phyloP scores from a whole-genome alignment of 2,888 invertebrate species.

The Drosophila fungiperda region DNA sequence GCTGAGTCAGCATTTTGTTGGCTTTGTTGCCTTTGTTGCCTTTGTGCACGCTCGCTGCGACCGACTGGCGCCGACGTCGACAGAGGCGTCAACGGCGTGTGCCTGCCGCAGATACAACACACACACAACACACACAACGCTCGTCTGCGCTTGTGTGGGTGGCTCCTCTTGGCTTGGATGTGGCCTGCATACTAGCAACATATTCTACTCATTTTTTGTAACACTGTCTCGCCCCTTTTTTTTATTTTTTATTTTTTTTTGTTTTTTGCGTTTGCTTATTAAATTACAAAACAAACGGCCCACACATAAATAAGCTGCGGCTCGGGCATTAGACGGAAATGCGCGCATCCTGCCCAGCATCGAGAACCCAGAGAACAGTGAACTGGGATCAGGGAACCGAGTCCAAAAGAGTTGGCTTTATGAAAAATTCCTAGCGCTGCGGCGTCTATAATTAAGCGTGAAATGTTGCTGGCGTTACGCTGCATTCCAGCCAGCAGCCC shows the following conservation, averaged over 20 bases:
- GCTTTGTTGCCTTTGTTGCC: slow-evolving; percentile 59
- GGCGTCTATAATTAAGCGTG: slow-evolving; percentile 83
- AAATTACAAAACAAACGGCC: slow-evolving; percentile 77
- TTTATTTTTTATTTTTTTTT: background rate
- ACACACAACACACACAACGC: background rate
- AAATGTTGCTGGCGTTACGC: slow-evolving; percentile 80
- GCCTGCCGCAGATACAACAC: slow-evolving; percentile 46
- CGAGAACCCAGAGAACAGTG: background rate
- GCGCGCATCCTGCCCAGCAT: slow-evolving; percentile 52
- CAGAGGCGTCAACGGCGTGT: slow-evolving; percentile 74
- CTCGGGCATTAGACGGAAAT: slow-evolving; percentile 65
- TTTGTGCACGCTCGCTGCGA: slow-evolving; percentile 52
- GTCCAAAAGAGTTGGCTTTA: slow-evolving; percentile 29
- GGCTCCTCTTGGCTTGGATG: slow-evolving; percentile 37
- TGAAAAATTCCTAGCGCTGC: slow-evolving; percentile 75
- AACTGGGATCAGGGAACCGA: background rate
- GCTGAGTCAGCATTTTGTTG: slow-evolving; percentile 72
- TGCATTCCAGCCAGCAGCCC: slow-evolving; percentile 70
- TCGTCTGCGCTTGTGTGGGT: slow-evolving; percentile 52
- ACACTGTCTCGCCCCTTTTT: slow-evolving; percentile 61
- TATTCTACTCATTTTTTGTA: slow-evolving; percentile 36
- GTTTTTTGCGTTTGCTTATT: slow-evolving; percentile 63
- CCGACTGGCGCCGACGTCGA: slow-evolving; percentile 60
- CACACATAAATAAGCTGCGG: slow-evolving; percentile 73
- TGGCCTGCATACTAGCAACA: slow-evolving; percentile 35